Evolutionary conservation across 2,797 vertebrate genomes (phyloP).

Genomic region (Platalea minor): DNA sequence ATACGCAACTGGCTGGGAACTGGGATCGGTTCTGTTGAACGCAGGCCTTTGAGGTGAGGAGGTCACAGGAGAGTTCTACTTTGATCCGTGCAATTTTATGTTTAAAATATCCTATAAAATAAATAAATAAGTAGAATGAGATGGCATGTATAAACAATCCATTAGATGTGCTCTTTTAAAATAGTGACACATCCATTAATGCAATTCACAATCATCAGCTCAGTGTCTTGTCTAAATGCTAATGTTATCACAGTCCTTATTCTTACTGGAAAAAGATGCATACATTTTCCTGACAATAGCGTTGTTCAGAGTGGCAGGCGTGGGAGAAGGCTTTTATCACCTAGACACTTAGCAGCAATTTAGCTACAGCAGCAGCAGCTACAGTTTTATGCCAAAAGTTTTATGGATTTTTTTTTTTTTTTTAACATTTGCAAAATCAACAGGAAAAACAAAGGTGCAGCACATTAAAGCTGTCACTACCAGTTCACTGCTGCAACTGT

Average conservation of each 20-base stretch:
- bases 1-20: conserved; percentile 10
- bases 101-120: conserved; percentile 63
- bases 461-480: background rate
- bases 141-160: background rate
- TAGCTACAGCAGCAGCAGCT: conserved; percentile 15
- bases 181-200: conserved; percentile 37
- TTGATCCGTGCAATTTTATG: conserved; percentile 41
- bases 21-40: background rate
- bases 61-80: conserved; percentile 35
- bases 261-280: conserved; percentile 52
- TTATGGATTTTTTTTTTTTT: background rate
- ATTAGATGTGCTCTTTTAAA: conserved; percentile 46
- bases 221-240: conserved; percentile 39
- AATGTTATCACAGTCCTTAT: conserved; percentile 25
- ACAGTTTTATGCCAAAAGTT: background rate
- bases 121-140: conserved; percentile 13
- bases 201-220: background rate
- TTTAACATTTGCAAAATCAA: background rate
- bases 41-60: conserved; percentile 4
- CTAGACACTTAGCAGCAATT: conserved; percentile 27
- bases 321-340: conserved; percentile 53
- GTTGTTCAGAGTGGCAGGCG: background rate
- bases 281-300: conserved; percentile 27
- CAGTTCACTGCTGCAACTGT: background rate
- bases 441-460: background rate